Evolutionary conservation across 2,888 invertebrate species (phyloP).

Genomic region (Thysanoteuthis rhombus): DNA sequence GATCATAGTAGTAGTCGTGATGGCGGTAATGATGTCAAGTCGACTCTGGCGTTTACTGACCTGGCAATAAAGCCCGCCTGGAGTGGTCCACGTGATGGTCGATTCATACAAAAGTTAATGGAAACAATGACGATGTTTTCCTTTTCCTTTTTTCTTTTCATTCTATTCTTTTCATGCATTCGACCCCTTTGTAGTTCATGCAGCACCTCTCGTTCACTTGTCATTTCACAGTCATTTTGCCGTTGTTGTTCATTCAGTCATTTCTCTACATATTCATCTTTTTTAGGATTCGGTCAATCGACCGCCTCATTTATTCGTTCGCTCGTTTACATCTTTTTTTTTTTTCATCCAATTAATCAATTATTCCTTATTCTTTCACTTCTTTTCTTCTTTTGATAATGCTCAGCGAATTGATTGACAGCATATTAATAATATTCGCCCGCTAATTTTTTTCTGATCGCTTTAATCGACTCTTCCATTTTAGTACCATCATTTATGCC

Average conservation of each 20-base stretch:
- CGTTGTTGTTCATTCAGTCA: background rate
- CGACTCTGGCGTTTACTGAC: background rate
- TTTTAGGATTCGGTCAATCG: background rate
- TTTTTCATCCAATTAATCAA: background rate
- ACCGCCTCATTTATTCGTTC: background rate
- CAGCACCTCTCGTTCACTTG: background rate
- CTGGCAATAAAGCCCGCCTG: background rate
- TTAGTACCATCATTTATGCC: background rate
- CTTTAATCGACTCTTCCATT: background rate
- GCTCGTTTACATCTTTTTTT: background rate
- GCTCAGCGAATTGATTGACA: background rate
- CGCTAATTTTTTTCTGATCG: background rate
- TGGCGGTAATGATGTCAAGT: background rate
- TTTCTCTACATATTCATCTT: background rate
- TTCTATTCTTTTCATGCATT: background rate
- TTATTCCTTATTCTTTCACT: background rate
- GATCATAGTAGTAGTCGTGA: too few relatives aligned
- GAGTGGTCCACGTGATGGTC: background rate
- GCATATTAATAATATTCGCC: background rate
- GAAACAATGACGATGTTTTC: background rate
- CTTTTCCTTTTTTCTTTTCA: background rate
- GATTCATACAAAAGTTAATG: background rate
- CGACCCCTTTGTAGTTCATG: background rate
- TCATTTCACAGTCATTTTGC: background rate
- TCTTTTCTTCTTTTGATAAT: background rate